Evolutionary conservation across 2,888 invertebrate genomes (phyloP).

Genomic region (Tineola bisselliella): DNA sequence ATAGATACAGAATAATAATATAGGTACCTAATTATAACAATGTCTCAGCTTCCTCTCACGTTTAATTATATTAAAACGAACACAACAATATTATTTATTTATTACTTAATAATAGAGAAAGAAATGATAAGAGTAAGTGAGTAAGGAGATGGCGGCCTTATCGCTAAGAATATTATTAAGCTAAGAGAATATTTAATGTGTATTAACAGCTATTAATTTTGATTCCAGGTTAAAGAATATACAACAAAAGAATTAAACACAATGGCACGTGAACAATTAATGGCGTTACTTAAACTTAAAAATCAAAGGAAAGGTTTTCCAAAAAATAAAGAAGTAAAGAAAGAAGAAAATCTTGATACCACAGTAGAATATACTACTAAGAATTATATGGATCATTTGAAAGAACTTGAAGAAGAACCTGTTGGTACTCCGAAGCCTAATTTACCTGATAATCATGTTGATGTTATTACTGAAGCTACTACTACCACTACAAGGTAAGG

Average conservation of each 20-base stretch:
- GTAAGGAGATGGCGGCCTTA: no score
- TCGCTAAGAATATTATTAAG: no score
- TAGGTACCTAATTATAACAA: no score
- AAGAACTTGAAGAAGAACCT: constrained; percentile 50
- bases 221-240: constrained; percentile 46
- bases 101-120: no score
- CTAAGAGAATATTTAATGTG: no score
- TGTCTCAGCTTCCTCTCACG: no score
- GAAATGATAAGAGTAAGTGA: no score
- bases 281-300: constrained; percentile 32
- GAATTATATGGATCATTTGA: constrained; percentile 34
- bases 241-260: constrained; percentile 52
- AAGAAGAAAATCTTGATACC: constrained; percentile 14
- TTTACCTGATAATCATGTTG: constrained; percentile 39
- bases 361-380: constrained; percentile 28
- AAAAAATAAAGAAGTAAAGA: constrained; percentile 19
- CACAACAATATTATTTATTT: no score
- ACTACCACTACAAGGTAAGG: constrained; percentile 18
- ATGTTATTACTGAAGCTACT: constrained; percentile 38
- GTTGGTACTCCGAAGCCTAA: constrained; percentile 43
- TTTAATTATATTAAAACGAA: no score
- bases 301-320: constrained; percentile 21
- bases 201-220: no score
- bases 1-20: no score
- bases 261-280: constrained; percentile 41